Base-by-base conservation (phyloP, 2,888 invertebrate species). In the Hedya salicella region DNA sequence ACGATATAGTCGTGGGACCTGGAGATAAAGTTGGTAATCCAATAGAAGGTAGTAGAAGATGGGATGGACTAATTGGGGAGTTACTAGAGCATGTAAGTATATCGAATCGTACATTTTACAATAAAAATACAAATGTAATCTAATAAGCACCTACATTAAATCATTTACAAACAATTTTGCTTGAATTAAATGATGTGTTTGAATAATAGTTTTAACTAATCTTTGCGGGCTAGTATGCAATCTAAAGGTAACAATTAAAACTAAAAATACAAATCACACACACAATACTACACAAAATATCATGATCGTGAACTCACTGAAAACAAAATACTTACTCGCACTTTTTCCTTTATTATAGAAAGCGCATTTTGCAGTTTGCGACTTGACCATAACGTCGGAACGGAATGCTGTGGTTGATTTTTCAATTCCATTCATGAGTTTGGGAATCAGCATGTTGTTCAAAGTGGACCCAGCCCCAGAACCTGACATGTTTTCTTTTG, bases 341-440 rank as follows among this genome's bases (percentile, higher is more conserved):
- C 46, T 70, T 50, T 73, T 62, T 67, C 71, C 70, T 61, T 72
- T 69, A 67, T 93, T 94, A 42, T 87, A 98, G 98, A 96, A 81
- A 82, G 89, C 88, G 21, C 90, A 90, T 71, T 74, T 91, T 68
- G 90, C 89, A 1, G 85, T 89, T 13, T 88, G 88, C 63, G 98
- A 96, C 80, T 89, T 99, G 71, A 98, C 98, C 2, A 98, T 99
- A 60, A 99, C 98, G 2, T 97, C 96, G 76, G 95, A 96, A 54
- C 93, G 99, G 49, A 95, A 97, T 71, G 93, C 95, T 64, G 96
- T 95, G 11, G 97, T 98, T 0, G 98, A 98, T 82, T 98, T 98
- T 85, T 97, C 98, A 0, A 97, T 96, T 88, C 99, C 99, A 0
- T 99, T 99, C 85, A 98, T 99, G 97, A 97, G 96, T 71, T 89